Conservation (phyloP, 2,888 invertebrate species). For the Arrhopalites spinosus region DNA sequence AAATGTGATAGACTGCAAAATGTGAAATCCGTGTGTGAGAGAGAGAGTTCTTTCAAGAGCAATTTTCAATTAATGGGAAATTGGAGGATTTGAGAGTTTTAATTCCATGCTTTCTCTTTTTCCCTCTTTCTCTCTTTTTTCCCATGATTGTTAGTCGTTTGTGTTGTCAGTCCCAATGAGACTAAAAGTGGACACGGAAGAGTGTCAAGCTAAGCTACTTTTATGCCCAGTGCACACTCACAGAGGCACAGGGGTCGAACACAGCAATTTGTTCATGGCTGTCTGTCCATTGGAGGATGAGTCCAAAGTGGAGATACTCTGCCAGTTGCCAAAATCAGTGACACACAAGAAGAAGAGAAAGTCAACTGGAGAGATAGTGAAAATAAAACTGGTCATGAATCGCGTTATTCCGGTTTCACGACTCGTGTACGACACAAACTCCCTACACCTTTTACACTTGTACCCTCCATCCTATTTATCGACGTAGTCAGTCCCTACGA, state of each 20-base stretch:
- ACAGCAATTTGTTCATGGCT: not conserved
- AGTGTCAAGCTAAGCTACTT: too few species aligned
- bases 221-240: not conserved
- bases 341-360: too few species aligned
- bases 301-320: not conserved
- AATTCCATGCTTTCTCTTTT: too few species aligned
- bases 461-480: not conserved
- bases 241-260: not conserved
- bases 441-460: not conserved
- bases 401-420: constrained; percentile 14
- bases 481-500: not conserved
- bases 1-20: too few species aligned
- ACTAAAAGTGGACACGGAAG: not conserved
- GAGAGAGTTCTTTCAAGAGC: too few species aligned
- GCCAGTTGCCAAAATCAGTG: not conserved
- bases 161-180: not conserved
- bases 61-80: not conserved
- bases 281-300: not conserved
- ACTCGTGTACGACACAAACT: constrained; percentile 13
- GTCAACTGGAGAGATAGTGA: not conserved
- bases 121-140: too few species aligned
- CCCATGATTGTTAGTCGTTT: too few species aligned
- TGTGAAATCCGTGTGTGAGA: too few species aligned
- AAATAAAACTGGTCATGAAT: constrained; percentile 18
- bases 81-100: too few species aligned